Conservation (phyloP, 2,113 vertebrate genomes). For the Numenius arquata region DNA sequence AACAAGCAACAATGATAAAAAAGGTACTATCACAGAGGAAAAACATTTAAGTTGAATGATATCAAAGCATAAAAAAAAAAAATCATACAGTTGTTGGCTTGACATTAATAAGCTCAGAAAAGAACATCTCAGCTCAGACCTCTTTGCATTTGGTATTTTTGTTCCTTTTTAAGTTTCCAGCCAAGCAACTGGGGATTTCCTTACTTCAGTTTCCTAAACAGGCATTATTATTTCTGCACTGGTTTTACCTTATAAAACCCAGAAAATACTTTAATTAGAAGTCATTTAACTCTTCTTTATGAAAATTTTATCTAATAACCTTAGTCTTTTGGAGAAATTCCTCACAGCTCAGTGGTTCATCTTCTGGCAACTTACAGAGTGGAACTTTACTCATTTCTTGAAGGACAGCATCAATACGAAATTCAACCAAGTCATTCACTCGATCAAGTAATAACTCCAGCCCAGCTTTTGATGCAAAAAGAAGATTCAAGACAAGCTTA, state of each 20-base stretch:
- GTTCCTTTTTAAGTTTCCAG: neutral
- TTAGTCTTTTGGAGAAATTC: conserved; percentile 85
- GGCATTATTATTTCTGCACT: neutral
- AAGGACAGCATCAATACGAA: conserved; percentile 84
- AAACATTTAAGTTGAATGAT: neutral
- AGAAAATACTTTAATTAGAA: neutral
- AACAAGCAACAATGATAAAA: neutral
- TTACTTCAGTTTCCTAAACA: neutral
- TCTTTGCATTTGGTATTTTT: neutral
- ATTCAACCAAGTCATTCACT: conserved; percentile 87
- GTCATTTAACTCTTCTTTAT: neutral
- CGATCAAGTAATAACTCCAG: conserved; percentile 86
- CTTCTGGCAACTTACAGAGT: conserved; percentile 84
- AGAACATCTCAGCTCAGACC: neutral
- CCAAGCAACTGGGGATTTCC: neutral
- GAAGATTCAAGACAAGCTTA: neutral
- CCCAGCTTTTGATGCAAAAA: conserved; percentile 66
- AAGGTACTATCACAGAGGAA: neutral
- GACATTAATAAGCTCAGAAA: neutral
- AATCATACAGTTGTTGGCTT: neutral
- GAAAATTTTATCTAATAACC: conserved; percentile 63
- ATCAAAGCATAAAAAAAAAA: neutral
- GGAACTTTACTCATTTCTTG: conserved; percentile 82
- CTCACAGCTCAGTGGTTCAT: conserved; percentile 84
- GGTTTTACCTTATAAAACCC: neutral